phyloP scores from a whole-genome alignment of 2,888 invertebrate species.

The Allophyes oxyacanthae region DNA sequence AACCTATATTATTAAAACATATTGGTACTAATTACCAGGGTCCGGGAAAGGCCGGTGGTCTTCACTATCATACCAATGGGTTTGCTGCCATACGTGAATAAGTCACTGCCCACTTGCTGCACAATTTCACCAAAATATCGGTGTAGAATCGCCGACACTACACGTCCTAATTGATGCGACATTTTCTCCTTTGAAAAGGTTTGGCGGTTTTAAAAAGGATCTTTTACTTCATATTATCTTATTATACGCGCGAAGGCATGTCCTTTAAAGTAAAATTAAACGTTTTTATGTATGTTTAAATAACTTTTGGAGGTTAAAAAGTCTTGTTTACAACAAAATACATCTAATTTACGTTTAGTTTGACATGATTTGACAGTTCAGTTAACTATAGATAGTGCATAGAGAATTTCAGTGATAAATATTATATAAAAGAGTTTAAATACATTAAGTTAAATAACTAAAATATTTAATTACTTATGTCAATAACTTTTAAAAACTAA shows the following conservation, averaged over 20 bases:
- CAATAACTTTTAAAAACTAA: too few relatives aligned
- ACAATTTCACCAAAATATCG: constrained; percentile 95
- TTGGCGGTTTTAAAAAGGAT: neutral
- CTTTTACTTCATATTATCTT: too few relatives aligned
- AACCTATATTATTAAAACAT: constrained; percentile 47
- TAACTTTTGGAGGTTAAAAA: neutral
- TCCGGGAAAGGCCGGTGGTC: constrained; percentile 86
- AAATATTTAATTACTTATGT: too few relatives aligned
- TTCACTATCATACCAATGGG: constrained; percentile 91
- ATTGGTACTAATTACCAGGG: constrained; percentile 68
- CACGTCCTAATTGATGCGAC: constrained; percentile 92
- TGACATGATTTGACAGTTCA: neutral
- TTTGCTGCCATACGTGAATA: constrained; percentile 92
- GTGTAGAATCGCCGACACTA: constrained; percentile 92
- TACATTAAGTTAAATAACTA: too few relatives aligned
- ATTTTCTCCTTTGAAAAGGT: constrained; percentile 74
- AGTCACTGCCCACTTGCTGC: constrained; percentile 92
- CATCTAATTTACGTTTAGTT: neutral
- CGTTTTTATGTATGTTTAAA: neutral
- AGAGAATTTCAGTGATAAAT: too few relatives aligned
- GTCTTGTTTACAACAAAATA: too few relatives aligned
- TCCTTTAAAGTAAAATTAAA: neutral
- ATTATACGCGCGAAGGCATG: neutral
- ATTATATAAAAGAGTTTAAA: too few relatives aligned
- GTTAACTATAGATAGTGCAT: too few relatives aligned